Evolutionary conservation across 2,888 invertebrate genomes (phyloP), one percentile per base, ranked within the genome.

Genomic region (Aquatica leii): DNA sequence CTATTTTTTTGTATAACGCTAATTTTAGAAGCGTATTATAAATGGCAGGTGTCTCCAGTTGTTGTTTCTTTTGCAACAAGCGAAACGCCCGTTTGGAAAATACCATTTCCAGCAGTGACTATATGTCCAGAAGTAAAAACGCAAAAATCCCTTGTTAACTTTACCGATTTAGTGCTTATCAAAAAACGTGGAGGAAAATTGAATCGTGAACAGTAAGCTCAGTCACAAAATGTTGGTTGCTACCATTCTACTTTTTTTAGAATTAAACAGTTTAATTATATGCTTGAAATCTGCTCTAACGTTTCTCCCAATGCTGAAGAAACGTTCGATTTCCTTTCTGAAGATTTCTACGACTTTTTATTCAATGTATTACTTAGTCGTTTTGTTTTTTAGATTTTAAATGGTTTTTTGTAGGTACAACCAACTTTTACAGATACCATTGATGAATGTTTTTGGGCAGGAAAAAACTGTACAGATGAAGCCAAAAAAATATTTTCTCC

Each of bases 31-130:
- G 86, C 89, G 3, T 90, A 88, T 85, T 83, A 84, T 68, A 91
- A 90, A 77, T 91, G 90, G 90, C 85, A 87, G 62, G 84, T 85
- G 66, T 88, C 87, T 73, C 90, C 90, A 0, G 90, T 91, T 0
- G 89, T 91, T 71, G 90, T 91, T 2, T 89, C 88, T 73, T 90
- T 90, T 74, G 89, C 89, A 1, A 89, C 90, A 72, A 87, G 87
- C 50, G 86, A 90, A 0, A 89, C 88, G 12, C 86, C 87, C 2
- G 86, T 88, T 60, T 87, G 86, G 85, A 84, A 87, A 81, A 86
- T 87, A n/a, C 79, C 80, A 2, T 81, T 81, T 68, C 81, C 80
- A 1, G 78, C 80, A 1, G 78, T 81, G 0, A 81, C 80, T 1
- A 78, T 90, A 11, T 90, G 89, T 70, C 85, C 87, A 8, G 88